phyloP scores from a whole-genome alignment of 2,113 vertebrate species.

The Phaethon lepturus region DNA sequence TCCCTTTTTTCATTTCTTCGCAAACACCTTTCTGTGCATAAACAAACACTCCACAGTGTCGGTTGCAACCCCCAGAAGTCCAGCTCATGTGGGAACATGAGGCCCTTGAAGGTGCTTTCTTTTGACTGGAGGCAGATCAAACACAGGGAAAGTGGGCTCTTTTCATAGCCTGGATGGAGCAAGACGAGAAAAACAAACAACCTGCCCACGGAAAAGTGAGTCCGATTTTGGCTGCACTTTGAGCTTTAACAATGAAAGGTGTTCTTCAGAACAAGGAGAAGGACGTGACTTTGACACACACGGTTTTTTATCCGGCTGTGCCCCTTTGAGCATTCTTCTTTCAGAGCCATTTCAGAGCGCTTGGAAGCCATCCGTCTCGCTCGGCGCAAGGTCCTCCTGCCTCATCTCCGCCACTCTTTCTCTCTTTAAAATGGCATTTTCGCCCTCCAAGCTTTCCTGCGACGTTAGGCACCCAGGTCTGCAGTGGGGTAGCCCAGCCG shows the following conservation, averaged over 20 bases:
- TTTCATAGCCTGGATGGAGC: background rate
- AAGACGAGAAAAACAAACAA: slow-evolving; percentile 50
- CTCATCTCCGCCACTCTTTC: background rate
- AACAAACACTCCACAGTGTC: background rate
- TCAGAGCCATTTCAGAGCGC: background rate
- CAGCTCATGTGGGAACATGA: background rate
- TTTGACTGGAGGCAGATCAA: background rate
- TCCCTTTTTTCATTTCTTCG: background rate
- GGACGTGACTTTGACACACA: background rate
- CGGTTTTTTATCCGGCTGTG: background rate
- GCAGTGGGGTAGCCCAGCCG: background rate
- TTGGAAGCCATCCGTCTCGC: background rate
- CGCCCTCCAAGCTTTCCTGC: background rate
- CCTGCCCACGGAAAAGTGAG: background rate
- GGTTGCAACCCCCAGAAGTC: background rate
- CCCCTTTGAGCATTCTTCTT: background rate
- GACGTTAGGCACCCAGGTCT: background rate
- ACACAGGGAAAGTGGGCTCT: background rate
- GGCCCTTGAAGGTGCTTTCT: background rate
- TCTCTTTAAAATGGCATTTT: background rate
- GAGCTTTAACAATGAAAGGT: background rate
- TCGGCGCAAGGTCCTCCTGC: background rate
- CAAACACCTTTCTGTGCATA: background rate
- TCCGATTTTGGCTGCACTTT: background rate
- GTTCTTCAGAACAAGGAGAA: background rate